A percentile compares a stretch with the other conserved stretches of the same genome.
Evolutionary conservation across 2,797 vertebrate genomes (phyloP).

Genomic region (Scolopax rusticola): DNA sequence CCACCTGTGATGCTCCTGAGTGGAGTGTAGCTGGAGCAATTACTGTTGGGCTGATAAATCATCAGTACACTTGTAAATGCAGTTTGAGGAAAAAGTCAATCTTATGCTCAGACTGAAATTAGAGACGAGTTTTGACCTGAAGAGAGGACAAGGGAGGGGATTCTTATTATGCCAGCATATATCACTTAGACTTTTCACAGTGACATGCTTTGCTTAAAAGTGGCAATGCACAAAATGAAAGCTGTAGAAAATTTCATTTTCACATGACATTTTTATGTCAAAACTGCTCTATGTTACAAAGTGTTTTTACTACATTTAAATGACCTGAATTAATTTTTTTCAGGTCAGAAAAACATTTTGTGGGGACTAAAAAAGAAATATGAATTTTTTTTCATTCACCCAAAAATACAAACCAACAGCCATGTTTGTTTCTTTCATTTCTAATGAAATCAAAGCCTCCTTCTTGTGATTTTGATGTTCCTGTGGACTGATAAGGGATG

Average conservation of each 20-base stretch:
- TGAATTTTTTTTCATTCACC: background rate
- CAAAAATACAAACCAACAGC: background rate
- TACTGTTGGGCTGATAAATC: background rate
- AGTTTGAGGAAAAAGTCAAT: background rate
- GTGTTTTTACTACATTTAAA: background rate
- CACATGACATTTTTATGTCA: background rate
- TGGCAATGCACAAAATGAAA: background rate
- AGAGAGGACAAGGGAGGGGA: background rate
- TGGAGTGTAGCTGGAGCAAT: background rate
- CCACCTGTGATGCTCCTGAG: background rate
- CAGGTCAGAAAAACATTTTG: background rate
- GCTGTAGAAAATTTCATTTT: background rate
- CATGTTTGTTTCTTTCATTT: background rate
- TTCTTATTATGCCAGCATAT: background rate
- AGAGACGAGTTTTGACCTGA: background rate
- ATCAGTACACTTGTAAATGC: background rate
- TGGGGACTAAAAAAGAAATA: background rate
- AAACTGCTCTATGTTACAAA: background rate
- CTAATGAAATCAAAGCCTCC: background rate
- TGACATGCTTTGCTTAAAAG: background rate
- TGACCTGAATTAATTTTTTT: background rate
- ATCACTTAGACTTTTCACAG: background rate
- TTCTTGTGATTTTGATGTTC: background rate
- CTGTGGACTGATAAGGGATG: background rate
- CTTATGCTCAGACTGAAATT: background rate